These are phyloP conservation scores for Callithrix jacchus DNA, from an alignment of 2,113 vertebrate genomes.

Conservation along the genomic window DNA sequence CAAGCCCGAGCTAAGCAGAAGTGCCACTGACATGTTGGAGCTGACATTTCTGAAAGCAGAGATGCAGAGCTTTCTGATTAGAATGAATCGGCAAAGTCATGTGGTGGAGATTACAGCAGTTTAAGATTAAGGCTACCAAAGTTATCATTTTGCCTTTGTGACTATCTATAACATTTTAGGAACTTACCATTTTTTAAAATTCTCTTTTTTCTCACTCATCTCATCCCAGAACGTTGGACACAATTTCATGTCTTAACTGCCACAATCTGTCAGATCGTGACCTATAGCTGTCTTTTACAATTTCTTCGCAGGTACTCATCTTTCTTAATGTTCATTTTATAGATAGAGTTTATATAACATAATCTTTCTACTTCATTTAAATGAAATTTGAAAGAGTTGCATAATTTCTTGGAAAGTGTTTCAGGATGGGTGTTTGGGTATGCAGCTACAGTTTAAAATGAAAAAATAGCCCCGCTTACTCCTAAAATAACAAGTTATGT, in stretches of 20 bases:
- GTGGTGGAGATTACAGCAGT: accelerated
- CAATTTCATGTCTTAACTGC: not conserved
- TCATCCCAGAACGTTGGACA: not conserved
- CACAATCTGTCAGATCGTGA: not conserved
- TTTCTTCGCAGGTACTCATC: not conserved
- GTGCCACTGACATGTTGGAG: not conserved
- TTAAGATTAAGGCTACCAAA: not conserved
- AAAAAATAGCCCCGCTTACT: not conserved
- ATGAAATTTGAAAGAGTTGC: not conserved
- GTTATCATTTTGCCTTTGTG: not conserved
- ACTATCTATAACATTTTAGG: not conserved
- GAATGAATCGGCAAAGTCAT: not conserved
- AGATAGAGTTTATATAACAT: not conserved
- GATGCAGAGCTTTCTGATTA: not conserved
- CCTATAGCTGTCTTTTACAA: not conserved
- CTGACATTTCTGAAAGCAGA: not conserved
- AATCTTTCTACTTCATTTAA: not conserved
- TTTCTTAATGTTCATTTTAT: not conserved
- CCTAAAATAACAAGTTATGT: not conserved
- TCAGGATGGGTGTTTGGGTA: not conserved
- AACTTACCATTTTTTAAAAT: not conserved
- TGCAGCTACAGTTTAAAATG: not conserved
- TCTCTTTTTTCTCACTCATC: not conserved
- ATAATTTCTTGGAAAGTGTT: constrained; percentile 11
- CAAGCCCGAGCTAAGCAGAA: not conserved